A percentile compares a stretch with the other conserved stretches of the same genome.
Conservation (phyloP, 2,113 vertebrate species). For the Atrichornis clamosus region DNA sequence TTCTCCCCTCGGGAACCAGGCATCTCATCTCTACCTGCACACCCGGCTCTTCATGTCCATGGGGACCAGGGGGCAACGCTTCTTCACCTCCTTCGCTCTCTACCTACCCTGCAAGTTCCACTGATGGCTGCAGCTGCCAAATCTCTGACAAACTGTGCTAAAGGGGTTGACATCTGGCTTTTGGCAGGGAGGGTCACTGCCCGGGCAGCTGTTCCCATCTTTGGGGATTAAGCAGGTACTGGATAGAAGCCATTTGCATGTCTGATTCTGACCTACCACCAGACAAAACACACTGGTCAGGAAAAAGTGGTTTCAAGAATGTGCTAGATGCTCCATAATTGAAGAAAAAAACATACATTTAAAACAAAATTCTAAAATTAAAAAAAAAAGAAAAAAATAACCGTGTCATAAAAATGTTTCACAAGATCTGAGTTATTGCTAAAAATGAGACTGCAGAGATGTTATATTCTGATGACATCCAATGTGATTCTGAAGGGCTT, state of each 20-base stretch:
- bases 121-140: not conserved
- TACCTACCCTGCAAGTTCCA: not conserved
- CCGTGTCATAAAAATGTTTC: not conserved
- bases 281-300: not conserved
- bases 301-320: not conserved
- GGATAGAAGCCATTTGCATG: not conserved
- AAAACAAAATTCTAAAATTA: not conserved
- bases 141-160: not conserved
- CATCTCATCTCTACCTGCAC: fast-evolving
- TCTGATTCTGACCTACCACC: not conserved
- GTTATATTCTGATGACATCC: not conserved
- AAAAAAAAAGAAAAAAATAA: not conserved
- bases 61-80: fast-evolving
- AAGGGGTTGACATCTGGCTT: not conserved
- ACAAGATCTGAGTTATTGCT: not conserved
- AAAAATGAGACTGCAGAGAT: not conserved
- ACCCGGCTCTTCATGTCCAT: fast-evolving
- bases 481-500: not conserved
- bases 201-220: not conserved
- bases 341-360: not conserved
- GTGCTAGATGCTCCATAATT: not conserved
- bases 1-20: not conserved
- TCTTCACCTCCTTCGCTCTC: not conserved
- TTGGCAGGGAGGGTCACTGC: not conserved
- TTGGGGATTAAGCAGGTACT: not conserved